phyloP scores from a whole-genome alignment of 2,797 vertebrate genomes.

The Muscicapa comitata region DNA sequence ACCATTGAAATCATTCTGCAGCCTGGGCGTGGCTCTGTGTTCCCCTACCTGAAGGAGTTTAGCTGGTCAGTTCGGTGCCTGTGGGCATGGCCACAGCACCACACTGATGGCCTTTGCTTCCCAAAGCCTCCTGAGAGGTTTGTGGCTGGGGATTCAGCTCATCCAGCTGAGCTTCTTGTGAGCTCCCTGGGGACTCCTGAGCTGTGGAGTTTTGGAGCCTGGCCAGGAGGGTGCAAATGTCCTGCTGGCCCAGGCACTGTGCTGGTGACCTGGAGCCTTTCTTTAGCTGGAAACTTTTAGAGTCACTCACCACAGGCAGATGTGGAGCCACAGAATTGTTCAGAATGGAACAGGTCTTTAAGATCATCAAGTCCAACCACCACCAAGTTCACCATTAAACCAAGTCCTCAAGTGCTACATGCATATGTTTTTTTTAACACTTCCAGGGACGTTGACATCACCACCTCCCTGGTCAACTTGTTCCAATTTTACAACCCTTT shows the following conservation, averaged over 20 bases:
- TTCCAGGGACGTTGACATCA: background rate
- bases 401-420: background rate
- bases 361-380: background rate
- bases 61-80: background rate
- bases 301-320: background rate
- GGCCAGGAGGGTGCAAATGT: background rate
- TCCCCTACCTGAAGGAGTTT: background rate
- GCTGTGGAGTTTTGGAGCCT: too few relatives aligned
- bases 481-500: background rate
- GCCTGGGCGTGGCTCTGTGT: accelerated
- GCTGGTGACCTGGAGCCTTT: background rate
- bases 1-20: background rate
- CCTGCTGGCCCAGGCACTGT: background rate
- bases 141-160: background rate
- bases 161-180: background rate
- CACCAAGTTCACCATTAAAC: background rate
- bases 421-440: background rate
- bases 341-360: background rate
- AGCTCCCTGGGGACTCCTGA: background rate
- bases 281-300: background rate
- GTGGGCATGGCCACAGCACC: accelerated
- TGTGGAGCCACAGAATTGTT: background rate
- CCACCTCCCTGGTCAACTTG: background rate
- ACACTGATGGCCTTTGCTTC: background rate
- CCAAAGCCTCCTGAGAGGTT: background rate